Evolutionary conservation across 2,113 vertebrate genomes (phyloP).

Genomic region (western clawed frog (Xenopus tropicalis)): UCB_Xtro_10.0 CM004444.2:94019001-94019500

Average conservation of each 20-base stretch:
- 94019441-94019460: too few relatives aligned
- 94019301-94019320: too few relatives aligned
- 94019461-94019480: too few relatives aligned
- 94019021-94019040: slow-evolving; percentile 34
- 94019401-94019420: too few relatives aligned
- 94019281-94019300: background rate
- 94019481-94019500: too few relatives aligned
- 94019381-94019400: too few relatives aligned
- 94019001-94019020: slow-evolving; percentile 30
- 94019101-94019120: slow-evolving; percentile 5
- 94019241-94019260: too few relatives aligned
- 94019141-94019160: slow-evolving; percentile 19
- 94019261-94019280: too few relatives aligned
- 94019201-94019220: background rate
- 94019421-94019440: too few relatives aligned
- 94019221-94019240: background rate
- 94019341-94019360: too few relatives aligned
- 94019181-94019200: background rate
- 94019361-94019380: too few relatives aligned
- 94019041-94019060: slow-evolving; percentile 37
- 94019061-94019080: slow-evolving; percentile 18
- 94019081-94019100: slow-evolving; percentile 24
- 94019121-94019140: slow-evolving; percentile 25
- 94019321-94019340: too few relatives aligned
- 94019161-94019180: slow-evolving; percentile 13